A percentile compares a stretch with the other conserved stretches of the same genome.
phyloP scores from a whole-genome alignment of 64 coral and sea anemone species.

The Actinia tenebrosa region DNA sequence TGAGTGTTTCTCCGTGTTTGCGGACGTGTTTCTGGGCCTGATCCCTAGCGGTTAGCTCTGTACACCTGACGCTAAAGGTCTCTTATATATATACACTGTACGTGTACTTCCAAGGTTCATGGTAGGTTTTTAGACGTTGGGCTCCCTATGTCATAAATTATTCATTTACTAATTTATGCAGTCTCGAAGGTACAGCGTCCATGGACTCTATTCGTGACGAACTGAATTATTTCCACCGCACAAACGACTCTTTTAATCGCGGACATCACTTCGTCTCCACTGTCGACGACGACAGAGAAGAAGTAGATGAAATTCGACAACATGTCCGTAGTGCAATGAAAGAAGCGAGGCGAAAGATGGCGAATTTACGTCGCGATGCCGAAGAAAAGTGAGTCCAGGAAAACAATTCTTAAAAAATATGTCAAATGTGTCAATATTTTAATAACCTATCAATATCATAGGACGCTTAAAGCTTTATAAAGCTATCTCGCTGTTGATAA shows the following conservation, averaged over 20 bases:
- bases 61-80: no score
- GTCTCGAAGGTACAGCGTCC: constrained; percentile 15
- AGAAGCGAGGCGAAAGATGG: constrained; percentile 77
- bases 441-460: neutral
- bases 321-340: constrained; percentile 88
- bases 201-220: constrained; percentile 34
- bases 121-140: neutral
- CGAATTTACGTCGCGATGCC: constrained; percentile 73
- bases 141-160: constrained; percentile 17
- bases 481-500: neutral
- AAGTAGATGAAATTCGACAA: constrained; percentile 81
- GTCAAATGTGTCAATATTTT: neutral
- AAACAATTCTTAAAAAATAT: neutral
- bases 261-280: neutral
- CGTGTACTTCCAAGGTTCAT: no score
- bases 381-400: constrained; percentile 77
- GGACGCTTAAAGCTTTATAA: neutral
- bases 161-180: constrained; percentile 13
- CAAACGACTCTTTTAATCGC: neutral
- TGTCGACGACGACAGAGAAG: constrained; percentile 34
- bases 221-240: constrained; percentile 6
- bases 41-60: no score
- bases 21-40: no score
- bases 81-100: no score
- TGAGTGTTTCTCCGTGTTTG: no score